Evolutionary conservation across 2,113 vertebrate genomes (phyloP).

Genomic region (Furnarius figulus): DNA sequence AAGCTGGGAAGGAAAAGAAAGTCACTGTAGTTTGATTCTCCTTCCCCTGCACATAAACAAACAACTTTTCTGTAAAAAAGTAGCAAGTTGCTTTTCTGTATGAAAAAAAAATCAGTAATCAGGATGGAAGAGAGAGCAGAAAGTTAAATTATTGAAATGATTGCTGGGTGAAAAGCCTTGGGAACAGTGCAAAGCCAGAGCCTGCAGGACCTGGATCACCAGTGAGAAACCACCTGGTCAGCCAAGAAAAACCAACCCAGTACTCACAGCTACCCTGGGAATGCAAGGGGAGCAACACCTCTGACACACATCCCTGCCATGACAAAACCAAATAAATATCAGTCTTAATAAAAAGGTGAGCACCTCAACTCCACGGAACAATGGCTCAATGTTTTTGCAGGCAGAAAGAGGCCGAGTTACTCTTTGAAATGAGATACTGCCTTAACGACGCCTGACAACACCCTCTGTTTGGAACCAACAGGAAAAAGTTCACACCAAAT

Average conservation of each 20-base stretch:
- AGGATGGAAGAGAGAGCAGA: not conserved
- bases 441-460: not conserved
- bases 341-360: not conserved
- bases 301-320: not conserved
- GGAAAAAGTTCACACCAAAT: not conserved
- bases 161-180: not conserved
- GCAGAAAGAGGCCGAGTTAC: not conserved
- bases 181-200: not conserved
- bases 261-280: not conserved
- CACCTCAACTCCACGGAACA: not conserved
- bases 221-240: rapidly evolving
- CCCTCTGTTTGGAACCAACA: not conserved
- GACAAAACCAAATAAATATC: not conserved
- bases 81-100: not conserved
- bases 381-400: not conserved
- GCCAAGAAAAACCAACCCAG: not conserved
- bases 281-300: not conserved
- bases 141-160: not conserved
- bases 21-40: not conserved
- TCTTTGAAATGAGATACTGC: not conserved
- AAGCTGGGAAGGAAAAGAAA: not conserved
- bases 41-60: not conserved
- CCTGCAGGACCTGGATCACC: not conserved
- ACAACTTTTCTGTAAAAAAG: not conserved
- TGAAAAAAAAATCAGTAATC: not conserved